phyloP scores from a whole-genome alignment of 2,797 vertebrate species.

The Agapornis canus region DNA sequence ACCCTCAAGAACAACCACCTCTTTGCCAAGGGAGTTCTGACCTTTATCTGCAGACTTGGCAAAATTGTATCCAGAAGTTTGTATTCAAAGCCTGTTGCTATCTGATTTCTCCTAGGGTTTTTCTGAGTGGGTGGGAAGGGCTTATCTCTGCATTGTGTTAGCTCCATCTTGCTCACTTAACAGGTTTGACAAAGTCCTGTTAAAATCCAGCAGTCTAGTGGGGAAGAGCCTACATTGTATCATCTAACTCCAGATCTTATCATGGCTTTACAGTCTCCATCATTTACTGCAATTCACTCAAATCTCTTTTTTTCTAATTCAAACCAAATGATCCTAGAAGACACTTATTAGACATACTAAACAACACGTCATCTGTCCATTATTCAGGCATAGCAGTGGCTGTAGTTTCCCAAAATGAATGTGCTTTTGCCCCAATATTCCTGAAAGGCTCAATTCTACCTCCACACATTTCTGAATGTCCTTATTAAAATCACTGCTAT shows the following conservation, averaged over 20 bases:
- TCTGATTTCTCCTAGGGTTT: not conserved
- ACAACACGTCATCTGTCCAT: not conserved
- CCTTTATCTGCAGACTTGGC: not conserved
- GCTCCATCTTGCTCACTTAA: not conserved
- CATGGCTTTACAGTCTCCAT: not conserved
- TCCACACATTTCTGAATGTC: not conserved
- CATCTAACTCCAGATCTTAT: not conserved
- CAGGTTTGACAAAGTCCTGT: not conserved
- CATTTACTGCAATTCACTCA: not conserved
- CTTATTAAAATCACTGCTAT: not conserved
- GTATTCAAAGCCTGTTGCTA: not conserved
- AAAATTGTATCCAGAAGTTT: not conserved
- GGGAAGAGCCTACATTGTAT: not conserved
- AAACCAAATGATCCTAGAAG: conserved; percentile 19
- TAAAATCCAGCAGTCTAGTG: not conserved
- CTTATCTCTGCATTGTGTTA: not conserved
- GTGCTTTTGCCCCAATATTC: not conserved
- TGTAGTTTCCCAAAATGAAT: not conserved
- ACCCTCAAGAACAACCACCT: not conserved
- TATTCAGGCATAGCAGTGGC: not conserved
- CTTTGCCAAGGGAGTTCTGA: not conserved
- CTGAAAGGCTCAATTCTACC: not conserved
- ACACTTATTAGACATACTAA: not conserved
- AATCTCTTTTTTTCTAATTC: conserved; percentile 20
- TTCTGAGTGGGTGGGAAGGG: not conserved